Evolutionary conservation across 2,113 vertebrate genomes (phyloP).

Genomic region (Bufo bufo): DNA sequence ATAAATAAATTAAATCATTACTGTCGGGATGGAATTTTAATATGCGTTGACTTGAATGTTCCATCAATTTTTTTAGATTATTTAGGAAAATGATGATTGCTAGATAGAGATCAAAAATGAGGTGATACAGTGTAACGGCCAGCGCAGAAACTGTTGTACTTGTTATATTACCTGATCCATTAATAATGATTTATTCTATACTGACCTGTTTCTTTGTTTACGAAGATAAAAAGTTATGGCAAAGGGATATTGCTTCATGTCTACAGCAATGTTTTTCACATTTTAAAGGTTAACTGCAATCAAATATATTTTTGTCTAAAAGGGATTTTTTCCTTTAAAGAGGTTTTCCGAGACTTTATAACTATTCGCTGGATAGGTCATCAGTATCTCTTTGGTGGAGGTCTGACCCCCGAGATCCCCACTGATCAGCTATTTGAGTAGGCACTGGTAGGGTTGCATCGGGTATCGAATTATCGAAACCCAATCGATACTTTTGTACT

Average conservation of each 20-base stretch:
- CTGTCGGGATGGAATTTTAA: conserved; percentile 83
- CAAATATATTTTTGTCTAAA: too few relatives aligned
- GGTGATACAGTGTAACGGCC: not conserved
- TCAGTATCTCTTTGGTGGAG: too few relatives aligned
- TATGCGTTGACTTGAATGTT: conserved; percentile 75
- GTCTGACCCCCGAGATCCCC: too few relatives aligned
- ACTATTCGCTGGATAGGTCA: too few relatives aligned
- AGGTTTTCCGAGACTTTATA: too few relatives aligned
- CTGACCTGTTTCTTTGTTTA: not conserved
- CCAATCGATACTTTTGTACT: too few relatives aligned
- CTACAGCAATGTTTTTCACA: not conserved
- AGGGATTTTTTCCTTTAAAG: too few relatives aligned
- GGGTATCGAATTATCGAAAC: too few relatives aligned
- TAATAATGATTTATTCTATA: not conserved
- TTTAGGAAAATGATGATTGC: conserved; percentile 63
- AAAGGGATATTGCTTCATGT: not conserved
- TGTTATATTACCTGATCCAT: not conserved
- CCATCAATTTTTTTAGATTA: conserved; percentile 63
- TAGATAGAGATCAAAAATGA: conserved; percentile 70
- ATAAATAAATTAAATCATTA: conserved; percentile 80
- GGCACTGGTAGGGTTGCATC: too few relatives aligned
- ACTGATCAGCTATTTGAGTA: too few relatives aligned
- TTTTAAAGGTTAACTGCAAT: not conserved
- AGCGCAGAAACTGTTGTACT: not conserved
- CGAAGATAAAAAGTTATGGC: not conserved